Conservation (phyloP, 2,888 invertebrate genomes). For the Limnephilus rhombicus region DNA sequence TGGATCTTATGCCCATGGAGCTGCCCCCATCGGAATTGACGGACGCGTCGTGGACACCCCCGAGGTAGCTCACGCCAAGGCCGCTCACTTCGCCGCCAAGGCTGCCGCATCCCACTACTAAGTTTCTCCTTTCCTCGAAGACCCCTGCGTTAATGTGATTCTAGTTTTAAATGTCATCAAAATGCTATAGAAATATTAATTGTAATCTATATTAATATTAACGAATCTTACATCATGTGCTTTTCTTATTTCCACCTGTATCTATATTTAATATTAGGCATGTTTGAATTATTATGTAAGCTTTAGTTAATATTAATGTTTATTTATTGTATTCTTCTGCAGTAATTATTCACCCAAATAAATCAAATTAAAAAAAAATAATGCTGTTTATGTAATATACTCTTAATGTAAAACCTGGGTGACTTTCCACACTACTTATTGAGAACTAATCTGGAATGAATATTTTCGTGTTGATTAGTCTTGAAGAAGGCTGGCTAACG, state of each 20-base stretch:
- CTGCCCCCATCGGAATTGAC: conserved; percentile 2
- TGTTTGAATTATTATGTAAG: not conserved
- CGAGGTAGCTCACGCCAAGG: conserved; percentile 71
- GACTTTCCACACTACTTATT: no score
- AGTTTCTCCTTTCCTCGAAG: not conserved
- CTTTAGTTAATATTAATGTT: not conserved
- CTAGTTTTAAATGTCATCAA: not conserved
- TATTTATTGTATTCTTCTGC: not conserved
- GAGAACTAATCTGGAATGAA: no score
- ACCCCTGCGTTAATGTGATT: not conserved
- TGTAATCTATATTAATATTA: not conserved
- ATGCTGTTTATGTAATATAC: no score
- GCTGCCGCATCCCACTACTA: conserved; percentile 66
- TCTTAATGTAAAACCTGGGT: no score
- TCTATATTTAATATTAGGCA: not conserved
- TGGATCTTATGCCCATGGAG: conserved; percentile 23
- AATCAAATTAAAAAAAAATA: not conserved
- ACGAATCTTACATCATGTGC: not conserved
- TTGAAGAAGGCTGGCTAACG: no score
- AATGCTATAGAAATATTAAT: not conserved
- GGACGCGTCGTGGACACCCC: not conserved
- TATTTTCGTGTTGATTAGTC: no score
- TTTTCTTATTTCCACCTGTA: not conserved
- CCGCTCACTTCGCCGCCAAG: conserved; percentile 79
- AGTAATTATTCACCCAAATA: not conserved